These are phyloP conservation scores for Pseudomugil gertrudae DNA, from an alignment of 2,797 vertebrate species.

Conservation along the genomic window DNA sequence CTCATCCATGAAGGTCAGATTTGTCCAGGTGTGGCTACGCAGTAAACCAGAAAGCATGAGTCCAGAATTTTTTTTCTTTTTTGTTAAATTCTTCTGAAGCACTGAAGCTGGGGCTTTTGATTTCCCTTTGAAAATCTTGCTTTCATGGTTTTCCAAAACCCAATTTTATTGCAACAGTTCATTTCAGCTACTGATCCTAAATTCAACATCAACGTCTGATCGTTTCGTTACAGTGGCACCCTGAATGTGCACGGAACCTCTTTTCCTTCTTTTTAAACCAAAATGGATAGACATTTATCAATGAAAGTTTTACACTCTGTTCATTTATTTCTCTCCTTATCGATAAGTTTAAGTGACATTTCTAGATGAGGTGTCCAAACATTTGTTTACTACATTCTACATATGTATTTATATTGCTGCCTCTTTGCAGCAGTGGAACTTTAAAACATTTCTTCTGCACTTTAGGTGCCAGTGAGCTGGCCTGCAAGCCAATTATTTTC, in stretches of 20 bases:
- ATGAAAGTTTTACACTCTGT: background rate
- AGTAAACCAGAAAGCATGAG: background rate
- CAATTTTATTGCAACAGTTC: background rate
- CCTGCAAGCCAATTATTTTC: conserved; percentile 74
- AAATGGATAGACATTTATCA: background rate
- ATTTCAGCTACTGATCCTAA: background rate
- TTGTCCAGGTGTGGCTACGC: background rate
- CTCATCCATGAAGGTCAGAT: conserved; percentile 1
- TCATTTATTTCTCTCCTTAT: background rate
- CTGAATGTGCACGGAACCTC: background rate
- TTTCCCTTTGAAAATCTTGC: background rate
- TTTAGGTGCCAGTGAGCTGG: conserved; percentile 53
- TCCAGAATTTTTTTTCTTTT: background rate
- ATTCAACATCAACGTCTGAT: no score
- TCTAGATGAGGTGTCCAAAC: background rate
- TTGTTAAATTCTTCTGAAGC: background rate
- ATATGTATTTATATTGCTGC: conserved; percentile 11
- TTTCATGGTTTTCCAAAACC: background rate
- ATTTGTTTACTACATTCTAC: background rate
- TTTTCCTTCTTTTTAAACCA: background rate
- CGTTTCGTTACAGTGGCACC: background rate
- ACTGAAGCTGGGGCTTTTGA: no score
- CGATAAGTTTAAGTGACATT: background rate
- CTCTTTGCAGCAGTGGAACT: conserved; percentile 46
- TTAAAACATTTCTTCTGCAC: conserved; percentile 59